A percentile compares a stretch with the other conserved stretches of the same genome.
phyloP scores from a whole-genome alignment of 2,797 vertebrate species.

The Pristis pectinata region DNA sequence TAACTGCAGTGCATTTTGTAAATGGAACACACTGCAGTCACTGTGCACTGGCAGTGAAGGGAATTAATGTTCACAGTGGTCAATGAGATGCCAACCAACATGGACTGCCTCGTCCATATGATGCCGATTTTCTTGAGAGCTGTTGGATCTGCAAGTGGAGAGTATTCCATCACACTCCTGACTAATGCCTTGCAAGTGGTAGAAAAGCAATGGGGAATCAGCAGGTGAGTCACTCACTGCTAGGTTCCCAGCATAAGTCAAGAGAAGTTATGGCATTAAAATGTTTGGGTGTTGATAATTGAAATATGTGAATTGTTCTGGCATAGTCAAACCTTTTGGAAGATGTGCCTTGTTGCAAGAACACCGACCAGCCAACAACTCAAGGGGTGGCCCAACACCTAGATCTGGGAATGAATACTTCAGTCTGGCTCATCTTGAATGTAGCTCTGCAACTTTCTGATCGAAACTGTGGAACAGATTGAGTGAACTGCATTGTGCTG shows the following conservation, averaged over 20 bases:
- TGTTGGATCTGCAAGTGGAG: too few species aligned
- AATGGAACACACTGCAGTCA: too few species aligned
- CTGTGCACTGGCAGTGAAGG: too few species aligned
- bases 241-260: not conserved
- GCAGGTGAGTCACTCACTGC: too few species aligned
- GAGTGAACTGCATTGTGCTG: not conserved
- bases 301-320: not conserved
- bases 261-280: not conserved
- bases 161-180: too few species aligned
- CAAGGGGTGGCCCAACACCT: not conserved
- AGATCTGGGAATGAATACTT: not conserved
- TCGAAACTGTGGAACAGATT: not conserved
- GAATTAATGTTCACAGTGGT: too few species aligned
- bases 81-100: too few species aligned
- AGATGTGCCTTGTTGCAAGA: not conserved
- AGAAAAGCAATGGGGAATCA: too few species aligned
- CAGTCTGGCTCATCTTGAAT: not conserved
- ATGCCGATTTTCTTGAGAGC: too few species aligned
- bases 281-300: not conserved
- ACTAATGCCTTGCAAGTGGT: too few species aligned
- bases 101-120: too few species aligned
- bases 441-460: not conserved
- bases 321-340: not conserved
- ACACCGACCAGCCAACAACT: not conserved
- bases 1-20: too few species aligned